These are phyloP conservation scores for Apodemus sylvaticus DNA, from an alignment of 2,113 vertebrate genomes.

Conservation along the genomic window DNA sequence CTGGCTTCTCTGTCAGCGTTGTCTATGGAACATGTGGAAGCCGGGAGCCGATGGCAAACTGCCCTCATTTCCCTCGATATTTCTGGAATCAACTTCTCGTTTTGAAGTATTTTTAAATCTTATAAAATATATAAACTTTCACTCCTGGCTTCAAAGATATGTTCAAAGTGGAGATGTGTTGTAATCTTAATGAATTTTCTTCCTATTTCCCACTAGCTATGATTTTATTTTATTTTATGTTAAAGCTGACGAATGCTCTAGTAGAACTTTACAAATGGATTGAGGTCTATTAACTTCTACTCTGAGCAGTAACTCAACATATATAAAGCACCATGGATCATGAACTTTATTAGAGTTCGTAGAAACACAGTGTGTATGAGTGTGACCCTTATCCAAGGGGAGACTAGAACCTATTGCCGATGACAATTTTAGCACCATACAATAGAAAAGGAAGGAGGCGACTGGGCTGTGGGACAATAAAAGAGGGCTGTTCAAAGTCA, in stretches of 20 bases:
- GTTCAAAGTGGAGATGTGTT: conserved; percentile 37
- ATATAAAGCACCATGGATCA: conserved; percentile 10
- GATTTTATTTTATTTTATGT: not conserved
- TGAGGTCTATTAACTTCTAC: conserved; percentile 27
- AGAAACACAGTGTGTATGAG: not conserved
- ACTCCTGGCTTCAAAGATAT: conserved; percentile 39
- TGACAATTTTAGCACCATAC: not conserved
- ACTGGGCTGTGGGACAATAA: not conserved
- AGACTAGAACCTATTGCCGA: not conserved
- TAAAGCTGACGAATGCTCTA: not conserved
- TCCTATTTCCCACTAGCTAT: not conserved
- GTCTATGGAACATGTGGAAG: conserved; percentile 63
- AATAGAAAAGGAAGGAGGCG: not conserved
- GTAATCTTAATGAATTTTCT: conserved; percentile 11
- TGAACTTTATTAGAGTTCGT: not conserved
- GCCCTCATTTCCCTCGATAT: conserved; percentile 52
- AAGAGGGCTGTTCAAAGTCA: not conserved
- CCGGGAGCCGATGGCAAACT: conserved; percentile 61
- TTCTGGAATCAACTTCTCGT: conserved; percentile 64
- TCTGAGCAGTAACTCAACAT: not conserved
- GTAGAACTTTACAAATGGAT: conserved; percentile 28
- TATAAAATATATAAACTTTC: conserved; percentile 58
- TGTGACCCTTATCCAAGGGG: not conserved
- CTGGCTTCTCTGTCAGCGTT: conserved; percentile 28
- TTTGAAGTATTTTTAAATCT: conserved; percentile 67